phyloP scores from a whole-genome alignment of 2,113 vertebrate species.

The Plestiodon gilberti region DNA sequence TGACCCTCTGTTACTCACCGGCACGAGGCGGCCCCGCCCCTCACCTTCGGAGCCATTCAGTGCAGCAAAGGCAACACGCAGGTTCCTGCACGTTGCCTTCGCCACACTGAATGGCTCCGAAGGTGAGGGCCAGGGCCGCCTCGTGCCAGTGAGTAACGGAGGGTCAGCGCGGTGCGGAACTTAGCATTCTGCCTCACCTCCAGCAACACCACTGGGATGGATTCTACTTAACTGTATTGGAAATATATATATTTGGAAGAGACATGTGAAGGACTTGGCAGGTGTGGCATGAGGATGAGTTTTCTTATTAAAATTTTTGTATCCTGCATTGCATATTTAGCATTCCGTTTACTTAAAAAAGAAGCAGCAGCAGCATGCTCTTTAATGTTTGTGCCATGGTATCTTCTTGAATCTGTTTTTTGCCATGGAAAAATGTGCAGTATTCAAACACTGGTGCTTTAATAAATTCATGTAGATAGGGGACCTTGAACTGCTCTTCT shows the following conservation, averaged over 20 bases:
- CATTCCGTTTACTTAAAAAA: not conserved
- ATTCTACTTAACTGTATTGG: not conserved
- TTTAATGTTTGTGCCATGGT: not conserved
- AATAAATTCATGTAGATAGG: not conserved
- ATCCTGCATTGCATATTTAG: not conserved
- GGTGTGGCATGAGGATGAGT: not conserved
- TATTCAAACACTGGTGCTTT: not conserved
- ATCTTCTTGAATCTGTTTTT: not conserved
- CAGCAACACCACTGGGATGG: no score
- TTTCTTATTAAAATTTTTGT: not conserved
- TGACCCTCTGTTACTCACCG: no score
- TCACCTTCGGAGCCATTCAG: no score
- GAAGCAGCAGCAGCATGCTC: no score
- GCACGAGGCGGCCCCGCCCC: no score
- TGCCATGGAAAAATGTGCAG: not conserved
- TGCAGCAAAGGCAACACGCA: no score
- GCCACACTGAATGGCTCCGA: no score
- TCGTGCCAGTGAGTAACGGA: no score
- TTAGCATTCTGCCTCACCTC: no score
- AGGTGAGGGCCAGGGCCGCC: no score
- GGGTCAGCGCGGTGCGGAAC: no score
- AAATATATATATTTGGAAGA: not conserved
- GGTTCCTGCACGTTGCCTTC: no score
- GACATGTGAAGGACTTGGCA: not conserved
- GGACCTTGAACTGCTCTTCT: slow-evolving; percentile 4